phyloP scores from a whole-genome alignment of 2,797 vertebrate genomes.

The Lycodopsis pacificus region DNA sequence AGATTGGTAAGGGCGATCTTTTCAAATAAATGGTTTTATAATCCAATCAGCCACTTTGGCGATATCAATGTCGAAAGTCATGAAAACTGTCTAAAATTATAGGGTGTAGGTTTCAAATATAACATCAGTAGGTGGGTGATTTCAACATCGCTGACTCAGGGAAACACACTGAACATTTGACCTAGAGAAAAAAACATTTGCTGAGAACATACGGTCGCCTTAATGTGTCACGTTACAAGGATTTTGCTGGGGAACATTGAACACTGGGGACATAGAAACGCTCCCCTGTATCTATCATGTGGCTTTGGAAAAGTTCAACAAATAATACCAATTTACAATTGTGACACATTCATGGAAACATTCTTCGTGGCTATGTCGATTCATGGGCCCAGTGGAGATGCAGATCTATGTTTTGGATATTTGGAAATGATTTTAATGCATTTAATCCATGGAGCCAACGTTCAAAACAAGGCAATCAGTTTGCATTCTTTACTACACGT shows the following conservation, averaged over 20 bases:
- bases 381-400: background rate
- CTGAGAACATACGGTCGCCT: background rate
- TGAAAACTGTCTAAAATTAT: background rate
- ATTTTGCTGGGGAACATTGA: background rate
- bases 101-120: background rate
- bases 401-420: background rate
- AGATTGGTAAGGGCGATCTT: background rate
- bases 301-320: background rate
- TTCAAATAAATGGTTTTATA: background rate
- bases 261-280: background rate
- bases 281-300: background rate
- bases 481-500: background rate
- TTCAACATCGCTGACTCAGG: background rate
- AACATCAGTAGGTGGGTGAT: background rate
- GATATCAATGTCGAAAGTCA: background rate
- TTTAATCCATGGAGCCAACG: background rate
- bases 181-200: background rate
- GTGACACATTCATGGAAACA: background rate
- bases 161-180: background rate
- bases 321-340: background rate
- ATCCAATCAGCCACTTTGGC: background rate
- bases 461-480: background rate
- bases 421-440: background rate
- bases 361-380: background rate
- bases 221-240: background rate